A percentile compares a stretch with the other conserved stretches of the same genome.
Conservation (phyloP, 64 coral and sea anemone genomes). For the Trachythela sp. region DNA sequence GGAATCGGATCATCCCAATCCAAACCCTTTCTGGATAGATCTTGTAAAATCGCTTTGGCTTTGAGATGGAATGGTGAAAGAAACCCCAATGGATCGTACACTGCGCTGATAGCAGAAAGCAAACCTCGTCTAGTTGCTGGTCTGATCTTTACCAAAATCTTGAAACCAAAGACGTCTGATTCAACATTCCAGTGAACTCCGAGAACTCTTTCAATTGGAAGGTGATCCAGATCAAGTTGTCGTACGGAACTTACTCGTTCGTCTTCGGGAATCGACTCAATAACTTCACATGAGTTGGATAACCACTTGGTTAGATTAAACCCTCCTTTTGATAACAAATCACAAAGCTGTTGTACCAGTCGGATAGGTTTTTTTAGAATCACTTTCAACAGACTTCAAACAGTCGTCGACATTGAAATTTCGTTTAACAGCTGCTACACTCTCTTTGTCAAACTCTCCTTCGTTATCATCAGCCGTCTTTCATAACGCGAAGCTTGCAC, state of each 20-base stretch:
- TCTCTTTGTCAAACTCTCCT: background rate
- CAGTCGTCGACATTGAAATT: background rate
- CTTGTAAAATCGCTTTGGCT: slow-evolving; percentile 13
- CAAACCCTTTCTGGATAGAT: background rate
- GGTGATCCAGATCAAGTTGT: slow-evolving; percentile 23
- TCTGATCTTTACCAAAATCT: background rate
- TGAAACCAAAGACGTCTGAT: background rate
- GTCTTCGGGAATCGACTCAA: background rate
- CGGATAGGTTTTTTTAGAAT: background rate
- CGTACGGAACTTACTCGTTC: slow-evolving; percentile 19
- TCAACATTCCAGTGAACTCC: slow-evolving; percentile 26
- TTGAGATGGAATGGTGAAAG: background rate
- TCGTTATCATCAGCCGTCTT: background rate
- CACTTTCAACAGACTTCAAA: background rate
- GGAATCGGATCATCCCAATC: slow-evolving; percentile 35
- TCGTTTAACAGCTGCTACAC: background rate
- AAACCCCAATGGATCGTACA: slow-evolving; percentile 43
- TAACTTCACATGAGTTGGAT: background rate
- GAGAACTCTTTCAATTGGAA: slow-evolving; percentile 27
- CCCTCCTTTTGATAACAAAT: background rate
- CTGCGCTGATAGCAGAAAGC: background rate
- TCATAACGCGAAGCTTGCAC: too few relatives aligned
- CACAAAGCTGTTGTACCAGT: background rate
- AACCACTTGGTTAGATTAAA: slow-evolving; percentile 34
- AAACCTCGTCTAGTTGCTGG: slow-evolving; percentile 25